Evolutionary conservation across 2,888 invertebrate species (phyloP), one percentile per base, ranked within the genome.

Genomic region (Agriotes lineatus): DNA sequence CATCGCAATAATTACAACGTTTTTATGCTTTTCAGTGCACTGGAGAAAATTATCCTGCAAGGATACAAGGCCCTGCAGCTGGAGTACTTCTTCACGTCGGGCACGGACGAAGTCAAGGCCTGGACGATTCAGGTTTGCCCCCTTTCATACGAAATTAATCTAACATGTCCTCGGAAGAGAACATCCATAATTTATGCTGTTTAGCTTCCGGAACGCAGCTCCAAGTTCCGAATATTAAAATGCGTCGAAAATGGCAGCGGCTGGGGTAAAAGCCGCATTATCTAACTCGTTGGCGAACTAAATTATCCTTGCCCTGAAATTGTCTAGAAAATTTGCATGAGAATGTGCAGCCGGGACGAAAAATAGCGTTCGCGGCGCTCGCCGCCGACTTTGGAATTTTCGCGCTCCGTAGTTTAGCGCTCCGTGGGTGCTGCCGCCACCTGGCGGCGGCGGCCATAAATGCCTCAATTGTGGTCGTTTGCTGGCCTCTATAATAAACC

Each of bases 81-180:
- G 78, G 94, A 96, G 84, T 99, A 99, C 84, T 99, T 99, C 89
- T 99, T 99, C 86, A 99, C 99, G 0, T 90, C 96, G 60, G 99
- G 99, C 12, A 89, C 92, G 50, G 99, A 99, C 85, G 99, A 99
- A 88, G 99, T 99, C 6, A 99, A 98, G 85, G 99, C 98, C 19
- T 99, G 99, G 99, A 99, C 97, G 1, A 95, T 99, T 83, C 97
- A 96, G 91, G 97, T 96, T 82, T 79, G 52, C 33, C 10, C 16
- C 16, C 2, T 42, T 12, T 18, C 14, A 18, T 14, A 16, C 5
- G 6, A 12, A 39, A 42, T 6, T 42, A 52, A 50, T 30, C 30
- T 50, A 50, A 50, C 12, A 25, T 16, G 50, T 30, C 50, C 7
- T 12, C 25, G 22, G 22, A 48, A 25, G 22, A 20, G 16, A 48